A percentile compares a stretch with the other conserved stretches of the same genome.
Evolutionary conservation across 2,888 invertebrate genomes (phyloP).

Genomic region (Prosopocoilus inquinatus): DNA sequence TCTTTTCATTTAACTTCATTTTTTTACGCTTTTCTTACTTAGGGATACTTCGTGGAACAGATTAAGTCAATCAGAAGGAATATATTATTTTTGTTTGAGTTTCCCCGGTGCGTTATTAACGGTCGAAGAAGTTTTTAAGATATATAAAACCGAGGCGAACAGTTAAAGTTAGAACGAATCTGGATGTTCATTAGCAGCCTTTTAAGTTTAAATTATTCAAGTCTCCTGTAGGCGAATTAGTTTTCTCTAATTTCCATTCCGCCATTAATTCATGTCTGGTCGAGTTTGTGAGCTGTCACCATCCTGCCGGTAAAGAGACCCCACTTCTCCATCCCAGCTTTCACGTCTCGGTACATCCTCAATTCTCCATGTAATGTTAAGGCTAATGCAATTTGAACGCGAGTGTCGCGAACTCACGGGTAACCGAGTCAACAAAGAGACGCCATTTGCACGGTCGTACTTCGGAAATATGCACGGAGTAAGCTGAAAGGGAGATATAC

Average conservation of each 20-base stretch:
- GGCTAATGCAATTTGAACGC: slow-evolving; percentile 56
- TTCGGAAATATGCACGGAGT: slow-evolving; percentile 12
- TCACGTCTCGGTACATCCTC: slow-evolving; percentile 54
- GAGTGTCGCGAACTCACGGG: slow-evolving; percentile 50
- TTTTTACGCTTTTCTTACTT: too few species aligned
- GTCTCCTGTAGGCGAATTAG: slow-evolving; percentile 31
- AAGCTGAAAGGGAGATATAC: slow-evolving; percentile 4
- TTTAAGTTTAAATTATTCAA: slow-evolving; percentile 29
- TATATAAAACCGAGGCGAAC: slow-evolving; percentile 1
- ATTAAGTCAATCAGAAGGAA: too few species aligned
- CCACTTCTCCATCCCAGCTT: slow-evolving; percentile 35
- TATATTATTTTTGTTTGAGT: too few species aligned
- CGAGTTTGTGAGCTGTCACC: slow-evolving; percentile 40
- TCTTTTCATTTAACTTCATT: too few species aligned
- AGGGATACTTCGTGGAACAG: too few species aligned
- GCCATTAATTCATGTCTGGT: slow-evolving; percentile 46
- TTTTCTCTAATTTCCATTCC: slow-evolving; percentile 38
- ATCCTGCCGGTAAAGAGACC: slow-evolving; percentile 40
- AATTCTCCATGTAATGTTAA: slow-evolving; percentile 57
- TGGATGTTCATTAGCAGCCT: slow-evolving; percentile 28
- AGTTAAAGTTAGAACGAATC: slow-evolving; percentile 21
- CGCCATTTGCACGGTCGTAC: slow-evolving; percentile 44
- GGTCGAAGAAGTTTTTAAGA: too few species aligned
- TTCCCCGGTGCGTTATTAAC: too few species aligned
- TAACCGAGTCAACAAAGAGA: slow-evolving; percentile 50